Percentiles rank a stretch among this genome's conserved stretches.
Conservation (phyloP, 2,797 vertebrate species). For the Propithecus deckenii region DNA sequence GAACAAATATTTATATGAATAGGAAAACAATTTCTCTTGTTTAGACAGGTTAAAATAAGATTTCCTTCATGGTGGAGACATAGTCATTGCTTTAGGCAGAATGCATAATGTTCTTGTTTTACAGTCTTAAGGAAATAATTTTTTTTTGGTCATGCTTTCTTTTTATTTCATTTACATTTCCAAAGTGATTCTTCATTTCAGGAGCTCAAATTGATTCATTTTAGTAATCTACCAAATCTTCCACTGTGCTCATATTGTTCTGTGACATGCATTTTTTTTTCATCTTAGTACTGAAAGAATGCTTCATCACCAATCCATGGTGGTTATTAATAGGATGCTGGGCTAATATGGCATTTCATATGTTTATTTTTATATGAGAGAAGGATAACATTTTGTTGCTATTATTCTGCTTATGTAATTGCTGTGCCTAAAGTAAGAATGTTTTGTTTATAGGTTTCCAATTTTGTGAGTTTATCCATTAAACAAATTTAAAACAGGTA, state of each 20-base stretch:
- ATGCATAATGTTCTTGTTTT: not conserved
- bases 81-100: conserved; percentile 22
- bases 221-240: conserved; percentile 49
- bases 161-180: conserved; percentile 62
- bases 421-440: conserved; percentile 33
- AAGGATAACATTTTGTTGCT: conserved; percentile 19
- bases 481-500: conserved; percentile 73
- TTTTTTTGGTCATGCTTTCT: not conserved
- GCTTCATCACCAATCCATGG: conserved; percentile 6
- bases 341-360: conserved; percentile 24
- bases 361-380: conserved; percentile 49
- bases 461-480: conserved; percentile 69
- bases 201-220: conserved; percentile 54
- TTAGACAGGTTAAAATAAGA: not conserved
- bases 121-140: conserved; percentile 33
- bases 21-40: conserved; percentile 12
- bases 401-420: not conserved
- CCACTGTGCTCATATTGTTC: conserved; percentile 40
- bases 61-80: not conserved
- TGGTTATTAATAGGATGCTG: conserved; percentile 47
- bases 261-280: conserved; percentile 35
- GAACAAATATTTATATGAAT: conserved; percentile 66
- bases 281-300: conserved; percentile 5
- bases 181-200: conserved; percentile 61
- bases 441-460: conserved; percentile 49